Conservation (phyloP, 2,113 vertebrate genomes). For the Carollia perspicillata region DNA sequence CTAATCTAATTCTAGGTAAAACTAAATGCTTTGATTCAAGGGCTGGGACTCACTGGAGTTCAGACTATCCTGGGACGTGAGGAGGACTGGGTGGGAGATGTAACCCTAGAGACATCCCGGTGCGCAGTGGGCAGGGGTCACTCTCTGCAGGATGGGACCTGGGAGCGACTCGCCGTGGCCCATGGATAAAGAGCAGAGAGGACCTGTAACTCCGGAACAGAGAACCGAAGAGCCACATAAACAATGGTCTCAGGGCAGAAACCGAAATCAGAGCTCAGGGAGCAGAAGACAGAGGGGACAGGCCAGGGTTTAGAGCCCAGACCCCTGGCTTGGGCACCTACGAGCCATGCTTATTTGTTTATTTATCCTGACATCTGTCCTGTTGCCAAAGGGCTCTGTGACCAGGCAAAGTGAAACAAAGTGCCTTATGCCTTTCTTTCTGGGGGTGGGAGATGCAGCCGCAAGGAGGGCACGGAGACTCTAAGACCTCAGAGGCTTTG, state of each 20-base stretch:
- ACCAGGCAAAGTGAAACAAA: not conserved
- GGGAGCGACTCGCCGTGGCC: not conserved
- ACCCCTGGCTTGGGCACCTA: not conserved
- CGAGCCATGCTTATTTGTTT: not conserved
- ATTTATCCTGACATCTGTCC: not conserved
- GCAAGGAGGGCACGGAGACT: not conserved
- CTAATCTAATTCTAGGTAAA: not conserved
- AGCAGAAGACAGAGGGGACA: not conserved
- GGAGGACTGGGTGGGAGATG: not conserved
- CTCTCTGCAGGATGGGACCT: not conserved
- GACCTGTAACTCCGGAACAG: not conserved
- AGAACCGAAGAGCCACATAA: not conserved
- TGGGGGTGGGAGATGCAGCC: not conserved
- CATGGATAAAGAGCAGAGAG: not conserved
- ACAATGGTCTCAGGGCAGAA: not conserved
- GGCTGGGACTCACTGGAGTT: not conserved
- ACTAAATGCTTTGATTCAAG: not conserved
- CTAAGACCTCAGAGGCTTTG: not conserved
- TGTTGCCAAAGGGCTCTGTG: not conserved
- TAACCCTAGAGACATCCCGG: rapidly evolving
- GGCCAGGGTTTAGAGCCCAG: not conserved
- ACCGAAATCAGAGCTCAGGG: not conserved
- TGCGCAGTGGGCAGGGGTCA: not conserved
- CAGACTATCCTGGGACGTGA: not conserved
- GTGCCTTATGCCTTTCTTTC: not conserved